phyloP scores from a whole-genome alignment of 2,797 vertebrate genomes.

The Hyperoplus lanceolatus region DNA sequence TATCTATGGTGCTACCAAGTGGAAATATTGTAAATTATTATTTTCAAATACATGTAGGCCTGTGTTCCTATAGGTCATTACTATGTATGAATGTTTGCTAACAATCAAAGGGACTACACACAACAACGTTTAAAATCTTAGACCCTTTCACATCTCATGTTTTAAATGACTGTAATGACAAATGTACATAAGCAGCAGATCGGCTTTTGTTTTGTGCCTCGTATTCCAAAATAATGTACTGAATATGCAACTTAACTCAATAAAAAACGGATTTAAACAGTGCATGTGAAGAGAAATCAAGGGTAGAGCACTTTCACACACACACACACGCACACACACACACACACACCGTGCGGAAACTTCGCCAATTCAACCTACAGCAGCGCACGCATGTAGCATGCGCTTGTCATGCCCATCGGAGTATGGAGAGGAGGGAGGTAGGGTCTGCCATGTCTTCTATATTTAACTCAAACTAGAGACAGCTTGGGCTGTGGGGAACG shows the following conservation, averaged over 20 bases:
- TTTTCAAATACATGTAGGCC: background rate
- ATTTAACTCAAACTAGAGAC: constrained; percentile 69
- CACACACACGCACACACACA: background rate
- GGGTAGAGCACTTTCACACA: background rate
- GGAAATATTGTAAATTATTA: constrained; percentile 13
- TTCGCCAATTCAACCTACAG: constrained; percentile 35
- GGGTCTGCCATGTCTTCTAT: constrained; percentile 64
- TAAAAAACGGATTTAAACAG: constrained; percentile 29
- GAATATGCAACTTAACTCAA: constrained; percentile 10
- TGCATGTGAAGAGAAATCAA: background rate
- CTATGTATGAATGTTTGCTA: constrained; percentile 6
- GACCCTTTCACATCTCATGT: background rate
- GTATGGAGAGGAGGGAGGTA: constrained; percentile 37
- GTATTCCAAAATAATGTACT: constrained; percentile 11
- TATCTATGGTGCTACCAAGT: constrained; percentile 40
- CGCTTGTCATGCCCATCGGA: constrained; percentile 60
- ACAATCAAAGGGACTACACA: background rate
- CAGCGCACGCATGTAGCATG: constrained; percentile 53
- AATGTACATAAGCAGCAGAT: background rate
- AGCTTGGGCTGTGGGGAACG: constrained; percentile 2
- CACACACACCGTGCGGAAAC: background rate
- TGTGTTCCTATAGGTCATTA: background rate
- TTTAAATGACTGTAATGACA: background rate
- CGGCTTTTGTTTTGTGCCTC: constrained; percentile 3
- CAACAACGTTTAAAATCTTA: background rate